These are phyloP conservation scores for Tupaia chinensis DNA, from an alignment of 2,113 vertebrate genomes.

Conservation along the genomic window DNA sequence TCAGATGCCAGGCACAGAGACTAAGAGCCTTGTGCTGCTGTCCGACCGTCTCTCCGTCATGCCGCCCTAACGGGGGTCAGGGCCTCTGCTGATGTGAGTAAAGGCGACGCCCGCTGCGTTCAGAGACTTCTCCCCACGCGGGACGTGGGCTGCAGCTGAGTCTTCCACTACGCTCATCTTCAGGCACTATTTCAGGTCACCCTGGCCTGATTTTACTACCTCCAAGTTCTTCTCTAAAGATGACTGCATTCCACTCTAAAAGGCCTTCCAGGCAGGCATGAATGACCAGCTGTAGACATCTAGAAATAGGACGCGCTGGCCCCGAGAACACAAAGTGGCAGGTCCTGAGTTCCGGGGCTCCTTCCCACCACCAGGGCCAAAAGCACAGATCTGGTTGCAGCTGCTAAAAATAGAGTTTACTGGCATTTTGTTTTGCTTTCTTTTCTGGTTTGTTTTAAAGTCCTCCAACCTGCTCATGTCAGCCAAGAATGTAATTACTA, in stretches of 20 bases:
- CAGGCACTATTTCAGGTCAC: not conserved
- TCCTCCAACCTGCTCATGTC: slow-evolving; percentile 16
- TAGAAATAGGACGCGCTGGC: slow-evolving; percentile 57
- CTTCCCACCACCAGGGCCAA: slow-evolving; percentile 29
- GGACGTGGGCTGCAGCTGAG: not conserved
- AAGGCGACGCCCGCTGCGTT: too few relatives aligned
- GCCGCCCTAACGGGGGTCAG: too few relatives aligned
- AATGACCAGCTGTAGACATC: not conserved
- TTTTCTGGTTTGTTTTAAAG: not conserved
- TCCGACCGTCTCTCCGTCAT: too few relatives aligned
- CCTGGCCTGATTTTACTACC: not conserved
- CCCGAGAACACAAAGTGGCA: not conserved
- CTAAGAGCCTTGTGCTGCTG: too few relatives aligned
- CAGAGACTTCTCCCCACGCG: too few relatives aligned
- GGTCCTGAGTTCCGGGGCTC: slow-evolving; percentile 52
- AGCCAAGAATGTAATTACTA: slow-evolving; percentile 32
- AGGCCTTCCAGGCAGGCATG: not conserved
- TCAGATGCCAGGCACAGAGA: too few relatives aligned
- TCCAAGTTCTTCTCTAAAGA: slow-evolving; percentile 12
- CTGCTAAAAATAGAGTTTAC: slow-evolving; percentile 64
- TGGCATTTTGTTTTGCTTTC: too few relatives aligned
- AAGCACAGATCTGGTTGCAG: slow-evolving; percentile 51
- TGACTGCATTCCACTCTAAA: not conserved
- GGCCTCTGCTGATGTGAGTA: too few relatives aligned
- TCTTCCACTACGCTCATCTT: not conserved